A percentile compares a stretch with the other conserved stretches of the same genome.
These are phyloP conservation scores for Chrysotoxum bicinctum DNA, from an alignment of 2,888 invertebrate genomes.

Conservation along the genomic window DNA sequence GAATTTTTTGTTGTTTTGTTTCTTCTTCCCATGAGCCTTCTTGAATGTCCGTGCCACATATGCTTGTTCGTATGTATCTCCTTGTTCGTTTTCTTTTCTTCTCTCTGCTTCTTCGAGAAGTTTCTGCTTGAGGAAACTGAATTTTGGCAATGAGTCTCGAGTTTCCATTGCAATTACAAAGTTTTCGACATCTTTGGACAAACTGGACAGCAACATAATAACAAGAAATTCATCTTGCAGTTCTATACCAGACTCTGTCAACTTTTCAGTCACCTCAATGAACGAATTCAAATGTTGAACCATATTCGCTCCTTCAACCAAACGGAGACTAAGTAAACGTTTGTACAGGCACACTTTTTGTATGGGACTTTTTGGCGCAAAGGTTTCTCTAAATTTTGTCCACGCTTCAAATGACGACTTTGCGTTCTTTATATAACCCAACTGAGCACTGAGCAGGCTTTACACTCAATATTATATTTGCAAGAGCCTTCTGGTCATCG, in stretches of 20 bases:
- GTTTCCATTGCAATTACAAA: slow-evolving; percentile 59
- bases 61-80: slow-evolving; percentile 13
- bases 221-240: slow-evolving; percentile 26
- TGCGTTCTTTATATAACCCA: slow-evolving; percentile 44
- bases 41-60: background rate
- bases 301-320: slow-evolving; percentile 31
- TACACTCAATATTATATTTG: too few relatives aligned
- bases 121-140: slow-evolving; percentile 42
- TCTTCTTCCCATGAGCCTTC: background rate
- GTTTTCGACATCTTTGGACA: slow-evolving; percentile 40
- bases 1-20: slow-evolving; percentile 15
- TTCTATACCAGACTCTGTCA: too few relatives aligned
- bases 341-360: slow-evolving; percentile 59
- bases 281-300: slow-evolving; percentile 30
- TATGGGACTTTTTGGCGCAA: slow-evolving; percentile 42
- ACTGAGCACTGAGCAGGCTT: too few relatives aligned
- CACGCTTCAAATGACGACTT: slow-evolving; percentile 57
- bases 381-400: slow-evolving; percentile 34
- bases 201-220: slow-evolving; percentile 42
- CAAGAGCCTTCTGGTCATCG: too few relatives aligned
- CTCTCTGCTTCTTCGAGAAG: slow-evolving; percentile 47
- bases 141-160: slow-evolving; percentile 33
- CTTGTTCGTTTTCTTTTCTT: slow-evolving; percentile 34
- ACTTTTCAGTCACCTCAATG: slow-evolving; percentile 36
- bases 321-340: slow-evolving; percentile 25